Conservation (phyloP, 2,888 invertebrate genomes). For the Anodontia alba region DNA sequence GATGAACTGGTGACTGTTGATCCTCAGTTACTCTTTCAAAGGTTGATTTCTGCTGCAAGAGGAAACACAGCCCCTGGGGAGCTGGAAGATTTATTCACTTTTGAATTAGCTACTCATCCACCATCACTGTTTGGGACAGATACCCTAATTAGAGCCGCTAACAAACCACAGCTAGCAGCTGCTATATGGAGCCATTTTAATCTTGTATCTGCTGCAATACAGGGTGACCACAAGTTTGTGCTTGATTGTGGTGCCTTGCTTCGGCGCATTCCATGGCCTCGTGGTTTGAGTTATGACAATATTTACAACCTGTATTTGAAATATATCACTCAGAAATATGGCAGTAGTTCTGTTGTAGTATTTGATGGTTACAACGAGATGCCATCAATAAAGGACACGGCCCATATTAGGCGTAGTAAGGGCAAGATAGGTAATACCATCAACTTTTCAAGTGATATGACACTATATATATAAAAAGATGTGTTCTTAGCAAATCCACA, state of each 20-base stretch:
- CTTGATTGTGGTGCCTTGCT: slow-evolving; percentile 18
- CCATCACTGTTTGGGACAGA: slow-evolving; percentile 4
- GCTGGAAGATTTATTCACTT: slow-evolving; percentile 8
- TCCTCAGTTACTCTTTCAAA: slow-evolving; percentile 15
- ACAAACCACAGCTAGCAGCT: neutral
- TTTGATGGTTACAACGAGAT: slow-evolving; percentile 24
- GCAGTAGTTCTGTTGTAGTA: neutral
- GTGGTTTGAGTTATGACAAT: neutral
- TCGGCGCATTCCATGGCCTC: slow-evolving; percentile 16
- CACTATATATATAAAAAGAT: slow-evolving; percentile 9
- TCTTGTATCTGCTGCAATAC: neutral
- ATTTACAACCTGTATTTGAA: slow-evolving; percentile 12
- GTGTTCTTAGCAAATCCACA: neutral
- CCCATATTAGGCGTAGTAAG: slow-evolving; percentile 18
- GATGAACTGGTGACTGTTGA: slow-evolving; percentile 8
- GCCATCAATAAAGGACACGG: slow-evolving; percentile 19
- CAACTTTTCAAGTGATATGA: neutral
- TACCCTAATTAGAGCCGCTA: slow-evolving; percentile 2
- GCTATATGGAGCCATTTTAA: neutral
- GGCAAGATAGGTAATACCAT: neutral
- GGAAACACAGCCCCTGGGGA: slow-evolving; percentile 23
- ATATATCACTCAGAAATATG: slow-evolving; percentile 3
- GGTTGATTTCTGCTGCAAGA: too few species aligned
- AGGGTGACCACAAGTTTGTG: slow-evolving; percentile 14
- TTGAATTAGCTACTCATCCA: slow-evolving; percentile 19